A percentile compares a stretch with the other conserved stretches of the same genome.
phyloP scores from a whole-genome alignment of 92 coral and sea anemone species.

The Umimayanthus chanpuru region DNA sequence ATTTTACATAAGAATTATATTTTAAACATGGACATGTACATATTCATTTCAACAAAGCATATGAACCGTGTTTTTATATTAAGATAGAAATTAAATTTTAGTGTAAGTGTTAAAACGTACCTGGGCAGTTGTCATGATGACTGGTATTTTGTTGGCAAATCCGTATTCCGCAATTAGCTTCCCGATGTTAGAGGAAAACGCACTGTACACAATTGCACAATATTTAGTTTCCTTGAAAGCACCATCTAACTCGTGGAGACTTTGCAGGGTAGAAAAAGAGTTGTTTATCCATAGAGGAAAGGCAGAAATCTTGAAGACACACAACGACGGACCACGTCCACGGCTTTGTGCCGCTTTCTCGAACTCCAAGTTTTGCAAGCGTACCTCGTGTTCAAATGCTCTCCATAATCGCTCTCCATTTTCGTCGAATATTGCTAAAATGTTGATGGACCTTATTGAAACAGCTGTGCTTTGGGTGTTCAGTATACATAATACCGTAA shows the following conservation, averaged over 20 bases:
- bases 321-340: background rate
- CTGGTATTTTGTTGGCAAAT: background rate
- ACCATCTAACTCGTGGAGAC: background rate
- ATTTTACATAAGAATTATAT: too few species aligned
- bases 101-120: background rate
- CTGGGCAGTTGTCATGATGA: conserved; percentile 5
- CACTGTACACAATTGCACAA: conserved; percentile 19
- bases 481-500: background rate
- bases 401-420: background rate
- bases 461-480: background rate
- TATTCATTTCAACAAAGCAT: background rate
- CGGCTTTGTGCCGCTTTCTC: background rate
- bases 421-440: conserved; percentile 26
- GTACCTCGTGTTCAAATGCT: background rate
- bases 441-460: background rate
- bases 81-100: background rate
- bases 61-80: background rate
- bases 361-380: conserved; percentile 17
- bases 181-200: conserved; percentile 17
- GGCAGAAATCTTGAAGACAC: conserved; percentile 1
- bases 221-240: background rate
- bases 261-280: conserved; percentile 29
- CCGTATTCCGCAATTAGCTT: conserved; percentile 25
- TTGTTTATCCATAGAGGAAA: conserved; percentile 34
- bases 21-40: background rate